Evolutionary conservation across 2,797 vertebrate species (phyloP).

Genomic region (Moxostoma hubbsi): DNA sequence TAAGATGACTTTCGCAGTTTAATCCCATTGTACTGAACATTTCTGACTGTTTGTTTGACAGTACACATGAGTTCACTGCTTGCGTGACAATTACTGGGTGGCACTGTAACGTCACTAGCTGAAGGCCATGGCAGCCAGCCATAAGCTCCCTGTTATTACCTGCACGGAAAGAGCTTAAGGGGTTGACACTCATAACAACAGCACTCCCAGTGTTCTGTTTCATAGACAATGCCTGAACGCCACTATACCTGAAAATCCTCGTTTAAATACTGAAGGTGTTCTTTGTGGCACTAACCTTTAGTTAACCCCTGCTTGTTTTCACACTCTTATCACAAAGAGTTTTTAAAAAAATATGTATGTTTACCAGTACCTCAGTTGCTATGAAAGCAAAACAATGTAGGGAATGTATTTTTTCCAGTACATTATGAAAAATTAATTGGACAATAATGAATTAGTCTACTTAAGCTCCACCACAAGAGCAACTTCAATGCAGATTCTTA

Average conservation of each 20-base stretch:
- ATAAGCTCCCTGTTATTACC: constrained; percentile 51
- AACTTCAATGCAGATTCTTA: constrained; percentile 4
- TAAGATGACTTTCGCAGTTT: constrained; percentile 3
- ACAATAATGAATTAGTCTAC: background rate
- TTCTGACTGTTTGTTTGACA: constrained; percentile 20
- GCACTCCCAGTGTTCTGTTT: constrained; percentile 39
- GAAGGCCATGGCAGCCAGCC: constrained; percentile 38
- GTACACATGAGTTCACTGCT: constrained; percentile 16
- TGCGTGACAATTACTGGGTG: constrained; percentile 54
- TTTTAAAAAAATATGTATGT: background rate
- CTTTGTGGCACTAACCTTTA: constrained; percentile 20
- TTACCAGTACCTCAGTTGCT: constrained; percentile 24
- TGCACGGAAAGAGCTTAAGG: constrained; percentile 39
- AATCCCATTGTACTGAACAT: constrained; percentile 30
- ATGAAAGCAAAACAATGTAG: constrained; percentile 21
- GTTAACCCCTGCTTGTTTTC: background rate
- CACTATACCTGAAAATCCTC: constrained; percentile 27
- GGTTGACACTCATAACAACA: constrained; percentile 45
- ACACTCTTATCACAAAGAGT: constrained; percentile 7
- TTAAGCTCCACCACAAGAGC: background rate
- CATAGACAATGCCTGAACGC: constrained; percentile 42
- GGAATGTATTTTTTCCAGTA: background rate
- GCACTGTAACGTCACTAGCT: constrained; percentile 34
- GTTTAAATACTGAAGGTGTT: constrained; percentile 38
- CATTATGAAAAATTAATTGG: background rate